Base-by-base conservation (phyloP, 1,140 invertebrate genomes). In the Drosophila arawakana region DNA sequence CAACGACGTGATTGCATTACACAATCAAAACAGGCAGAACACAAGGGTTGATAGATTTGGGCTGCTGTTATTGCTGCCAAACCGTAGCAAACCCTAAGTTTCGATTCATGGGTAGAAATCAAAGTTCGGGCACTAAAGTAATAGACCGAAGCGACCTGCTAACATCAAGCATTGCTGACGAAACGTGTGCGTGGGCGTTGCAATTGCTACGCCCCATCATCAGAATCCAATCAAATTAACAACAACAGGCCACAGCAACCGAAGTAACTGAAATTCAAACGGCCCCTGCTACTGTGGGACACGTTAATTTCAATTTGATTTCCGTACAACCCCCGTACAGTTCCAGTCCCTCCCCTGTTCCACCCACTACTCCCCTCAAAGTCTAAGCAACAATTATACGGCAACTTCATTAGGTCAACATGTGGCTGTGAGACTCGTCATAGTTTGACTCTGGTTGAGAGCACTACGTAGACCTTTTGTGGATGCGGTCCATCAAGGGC, bases 251-350 rank as follows among this genome's bases (percentile, higher is more conserved):
- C 84, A 77, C 80, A 83, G 70, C 44, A 49, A 49, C 47, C 21
- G 21, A 59, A 59, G 57, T 7, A 41, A 57, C 54, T 57, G 57
- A 59, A 59, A 44, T 46, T 43, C 39, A 44, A 59, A 30, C 25
- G 34, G 18, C 15, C 9, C 25, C 63, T 77, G 70, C 25, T 30
- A 30, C 25, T 30, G 25, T 30, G 25, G 25, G 81, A 63, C 73
- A 91, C 89, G 85, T 91, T 91, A 91, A 91, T 91, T 91, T 91
- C 90, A 91, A 91, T 91, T 91, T 91, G 90, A 91, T 91, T 91
- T 91, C 83, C 90, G 80, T 68, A 49, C 73, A 21, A 50, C 47
- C 69, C 59, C 54, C 61, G 47, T 61, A 47, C 44, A 30, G 62
- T 21, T 54, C n/a, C 41, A 43, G 34, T 46, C 13, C 10, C 43